Conservation (phyloP, 2,888 invertebrate species). For the Lasioglossum lativentre region DNA sequence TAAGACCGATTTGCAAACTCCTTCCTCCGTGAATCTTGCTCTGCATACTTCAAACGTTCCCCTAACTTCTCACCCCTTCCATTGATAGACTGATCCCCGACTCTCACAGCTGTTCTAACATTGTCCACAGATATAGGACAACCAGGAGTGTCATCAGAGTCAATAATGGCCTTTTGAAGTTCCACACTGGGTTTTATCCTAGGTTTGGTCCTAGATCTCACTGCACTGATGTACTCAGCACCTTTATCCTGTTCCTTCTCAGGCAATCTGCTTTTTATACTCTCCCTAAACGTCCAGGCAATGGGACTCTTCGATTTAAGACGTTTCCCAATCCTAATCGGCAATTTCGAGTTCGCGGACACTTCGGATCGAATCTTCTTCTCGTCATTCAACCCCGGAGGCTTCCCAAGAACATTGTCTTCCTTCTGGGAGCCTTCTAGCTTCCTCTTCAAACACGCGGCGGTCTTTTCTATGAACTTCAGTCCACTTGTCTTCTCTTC, state of each 20-base stretch:
- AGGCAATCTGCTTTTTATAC: background rate
- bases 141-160: background rate
- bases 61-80: background rate
- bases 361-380: constrained; percentile 29
- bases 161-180: background rate
- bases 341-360: constrained; percentile 31
- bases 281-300: background rate
- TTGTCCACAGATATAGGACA: background rate
- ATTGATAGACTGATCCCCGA: no score
- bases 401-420: background rate
- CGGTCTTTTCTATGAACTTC: constrained; percentile 29
- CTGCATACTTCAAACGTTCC: background rate
- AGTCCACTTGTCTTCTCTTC: background rate
- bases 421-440: constrained; percentile 12
- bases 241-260: background rate
- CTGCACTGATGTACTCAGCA: background rate
- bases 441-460: constrained; percentile 39
- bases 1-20: background rate
- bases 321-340: constrained; percentile 51
- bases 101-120: background rate
- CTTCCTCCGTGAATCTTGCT: background rate
- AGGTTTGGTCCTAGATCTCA: constrained; percentile 51
- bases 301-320: constrained; percentile 35
- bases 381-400: background rate
- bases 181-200: constrained; percentile 19